Percentiles rank a stretch among this genome's conserved stretches.
Evolutionary conservation across 92 coral and sea anemone genomes (phyloP).

Genomic region (Epizoanthus stellaris): DNA sequence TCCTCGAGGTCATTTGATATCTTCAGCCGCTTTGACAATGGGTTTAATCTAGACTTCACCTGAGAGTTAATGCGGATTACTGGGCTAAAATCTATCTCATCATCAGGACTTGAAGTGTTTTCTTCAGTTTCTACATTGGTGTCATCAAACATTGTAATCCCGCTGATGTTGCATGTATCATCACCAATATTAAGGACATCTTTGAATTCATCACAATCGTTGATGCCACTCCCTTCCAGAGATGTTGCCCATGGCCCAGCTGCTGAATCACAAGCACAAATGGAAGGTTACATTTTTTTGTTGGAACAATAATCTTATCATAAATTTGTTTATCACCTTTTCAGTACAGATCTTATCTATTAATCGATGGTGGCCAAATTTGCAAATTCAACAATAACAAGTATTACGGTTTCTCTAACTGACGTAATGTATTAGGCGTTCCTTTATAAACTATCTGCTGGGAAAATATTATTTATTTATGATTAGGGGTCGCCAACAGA

Average conservation of each 20-base stretch:
- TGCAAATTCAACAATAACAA: too few species aligned
- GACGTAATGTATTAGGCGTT: too few species aligned
- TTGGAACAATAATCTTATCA: too few species aligned
- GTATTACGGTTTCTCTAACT: too few species aligned
- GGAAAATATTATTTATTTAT: too few species aligned
- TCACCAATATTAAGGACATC: neutral
- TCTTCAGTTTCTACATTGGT: conserved; percentile 8
- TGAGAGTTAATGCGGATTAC: conserved; percentile 46
- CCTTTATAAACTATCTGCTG: too few species aligned
- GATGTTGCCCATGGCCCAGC: neutral
- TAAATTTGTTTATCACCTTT: too few species aligned
- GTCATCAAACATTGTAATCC: neutral
- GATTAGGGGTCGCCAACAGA: too few species aligned
- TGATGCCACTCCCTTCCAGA: neutral
- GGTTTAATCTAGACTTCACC: conserved; percentile 9
- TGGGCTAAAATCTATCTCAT: conserved; percentile 29
- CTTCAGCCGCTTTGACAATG: neutral
- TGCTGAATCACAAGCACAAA: neutral
- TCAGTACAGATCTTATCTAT: too few species aligned
- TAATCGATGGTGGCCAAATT: too few species aligned
- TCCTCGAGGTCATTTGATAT: neutral
- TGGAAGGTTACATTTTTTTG: neutral
- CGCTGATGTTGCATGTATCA: neutral
- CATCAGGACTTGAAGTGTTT: conserved; percentile 20
- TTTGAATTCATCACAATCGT: neutral